These are phyloP conservation scores for Acrobasis suavella DNA, from an alignment of 2,888 invertebrate genomes.

Conservation along the genomic window DNA sequence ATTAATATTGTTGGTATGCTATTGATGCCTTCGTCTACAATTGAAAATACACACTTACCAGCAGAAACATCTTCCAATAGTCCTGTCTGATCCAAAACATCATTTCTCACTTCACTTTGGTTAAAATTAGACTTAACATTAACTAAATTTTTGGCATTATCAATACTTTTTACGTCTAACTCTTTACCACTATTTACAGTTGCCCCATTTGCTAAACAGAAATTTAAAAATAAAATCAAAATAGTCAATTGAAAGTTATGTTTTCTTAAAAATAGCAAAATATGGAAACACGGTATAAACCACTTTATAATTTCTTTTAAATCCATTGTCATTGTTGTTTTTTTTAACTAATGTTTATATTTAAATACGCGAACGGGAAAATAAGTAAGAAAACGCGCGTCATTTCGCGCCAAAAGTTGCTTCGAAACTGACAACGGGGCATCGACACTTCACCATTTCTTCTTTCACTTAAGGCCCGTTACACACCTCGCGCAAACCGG, in stretches of 20 bases:
- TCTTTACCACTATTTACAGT: constrained; percentile 45
- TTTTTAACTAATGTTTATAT: constrained; percentile 28
- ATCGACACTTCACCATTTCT: constrained; percentile 54
- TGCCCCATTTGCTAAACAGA: constrained; percentile 49
- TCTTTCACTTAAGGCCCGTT: constrained; percentile 56
- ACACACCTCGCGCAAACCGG: constrained; percentile 25
- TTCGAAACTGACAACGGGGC: constrained; percentile 49
- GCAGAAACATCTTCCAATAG: constrained; percentile 32
- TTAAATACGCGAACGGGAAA: constrained; percentile 24
- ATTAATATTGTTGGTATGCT: too few relatives aligned
- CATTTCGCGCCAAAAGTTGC: constrained; percentile 48
- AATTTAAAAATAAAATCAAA: constrained; percentile 64
- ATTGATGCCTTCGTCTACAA: too few relatives aligned
- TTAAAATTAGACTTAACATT: constrained; percentile 37
- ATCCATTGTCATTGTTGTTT: constrained; percentile 60
- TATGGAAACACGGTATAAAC: constrained; percentile 75
- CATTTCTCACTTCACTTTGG: constrained; percentile 43
- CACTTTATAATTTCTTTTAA: constrained; percentile 76
- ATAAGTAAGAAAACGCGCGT: constrained; percentile 38
- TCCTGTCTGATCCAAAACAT: constrained; percentile 22
- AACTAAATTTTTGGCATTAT: constrained; percentile 48
- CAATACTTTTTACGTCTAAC: constrained; percentile 35
- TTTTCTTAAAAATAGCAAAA: constrained; percentile 53
- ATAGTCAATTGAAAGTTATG: constrained; percentile 48
- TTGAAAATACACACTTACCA: constrained; percentile 40